Evolutionary conservation across 2,113 vertebrate species (phyloP).

Genomic region (Donacobius atricapilla): DNA sequence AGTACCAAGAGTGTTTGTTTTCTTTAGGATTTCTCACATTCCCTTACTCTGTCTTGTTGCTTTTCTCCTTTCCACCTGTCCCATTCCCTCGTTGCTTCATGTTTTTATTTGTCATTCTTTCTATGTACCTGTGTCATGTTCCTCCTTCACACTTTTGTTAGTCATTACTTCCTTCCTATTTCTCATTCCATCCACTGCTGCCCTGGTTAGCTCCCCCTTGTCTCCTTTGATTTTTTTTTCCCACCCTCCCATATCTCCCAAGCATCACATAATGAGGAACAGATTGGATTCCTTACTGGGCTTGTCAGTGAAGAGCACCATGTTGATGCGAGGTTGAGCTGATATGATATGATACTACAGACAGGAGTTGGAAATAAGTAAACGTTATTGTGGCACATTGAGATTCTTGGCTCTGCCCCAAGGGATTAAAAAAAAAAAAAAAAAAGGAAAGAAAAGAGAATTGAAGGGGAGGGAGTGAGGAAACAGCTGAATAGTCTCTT

Average conservation of each 20-base stretch:
- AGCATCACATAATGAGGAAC: conserved; percentile 31
- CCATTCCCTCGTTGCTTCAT: not conserved
- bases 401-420: conserved; percentile 25
- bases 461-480: not conserved
- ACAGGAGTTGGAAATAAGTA: conserved; percentile 20
- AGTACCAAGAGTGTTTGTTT: not conserved
- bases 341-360: conserved; percentile 17
- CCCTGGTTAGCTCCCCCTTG: not conserved
- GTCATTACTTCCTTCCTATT: not conserved
- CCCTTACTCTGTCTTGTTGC: not conserved
- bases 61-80: not conserved
- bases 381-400: conserved; percentile 44
- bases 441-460: not conserved
- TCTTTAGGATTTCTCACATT: not conserved
- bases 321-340: conserved; percentile 44
- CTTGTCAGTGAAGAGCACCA: not conserved
- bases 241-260: not conserved
- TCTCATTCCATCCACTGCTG: not conserved
- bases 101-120: not conserved
- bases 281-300: conserved; percentile 15
- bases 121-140: fast-evolving
- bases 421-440: not conserved
- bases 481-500: not conserved
- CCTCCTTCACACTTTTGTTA: not conserved
- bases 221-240: not conserved